phyloP scores from a whole-genome alignment of 2,888 invertebrate genomes.

The Drosophila suboccidentalis region DNA sequence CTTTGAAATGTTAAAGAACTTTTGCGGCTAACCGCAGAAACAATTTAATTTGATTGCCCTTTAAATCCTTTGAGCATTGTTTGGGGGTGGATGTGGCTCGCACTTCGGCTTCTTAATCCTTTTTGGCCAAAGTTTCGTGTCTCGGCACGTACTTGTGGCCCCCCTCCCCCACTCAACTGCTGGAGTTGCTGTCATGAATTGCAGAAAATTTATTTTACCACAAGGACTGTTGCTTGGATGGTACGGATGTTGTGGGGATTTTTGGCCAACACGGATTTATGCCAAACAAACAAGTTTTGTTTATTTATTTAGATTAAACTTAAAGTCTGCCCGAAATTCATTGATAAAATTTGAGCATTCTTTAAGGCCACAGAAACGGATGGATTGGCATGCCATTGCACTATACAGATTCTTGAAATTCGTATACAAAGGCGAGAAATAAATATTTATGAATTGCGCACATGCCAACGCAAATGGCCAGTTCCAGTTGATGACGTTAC shows the following conservation, averaged over 20 bases:
- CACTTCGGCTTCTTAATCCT: slow-evolving; percentile 57
- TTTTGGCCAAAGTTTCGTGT: slow-evolving; percentile 64
- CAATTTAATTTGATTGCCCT: slow-evolving; percentile 79
- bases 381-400: slow-evolving; percentile 45
- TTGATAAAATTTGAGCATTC: slow-evolving; percentile 66
- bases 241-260: slow-evolving; percentile 16
- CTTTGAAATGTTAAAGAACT: slow-evolving; percentile 34
- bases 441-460: slow-evolving; percentile 75
- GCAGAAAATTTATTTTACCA: slow-evolving; percentile 76
- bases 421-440: slow-evolving; percentile 56
- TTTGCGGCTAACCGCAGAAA: slow-evolving; percentile 66
- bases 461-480: slow-evolving; percentile 64
- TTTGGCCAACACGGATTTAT: slow-evolving; percentile 60
- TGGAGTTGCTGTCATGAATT: slow-evolving; percentile 68
- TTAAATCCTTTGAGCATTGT: slow-evolving; percentile 64
- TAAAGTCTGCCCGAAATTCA: slow-evolving; percentile 63
- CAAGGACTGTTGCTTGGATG: slow-evolving; percentile 64
- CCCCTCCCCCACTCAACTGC: slow-evolving; percentile 30
- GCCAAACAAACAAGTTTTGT: slow-evolving; percentile 54
- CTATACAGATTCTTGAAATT: slow-evolving; percentile 41
- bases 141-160: slow-evolving; percentile 67
- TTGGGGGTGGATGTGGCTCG: not conserved
- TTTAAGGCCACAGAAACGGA: slow-evolving; percentile 47
- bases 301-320: slow-evolving; percentile 65
- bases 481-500: slow-evolving; percentile 69